phyloP scores from a whole-genome alignment of 2,888 invertebrate species.

The Mystacides longicornis region DNA sequence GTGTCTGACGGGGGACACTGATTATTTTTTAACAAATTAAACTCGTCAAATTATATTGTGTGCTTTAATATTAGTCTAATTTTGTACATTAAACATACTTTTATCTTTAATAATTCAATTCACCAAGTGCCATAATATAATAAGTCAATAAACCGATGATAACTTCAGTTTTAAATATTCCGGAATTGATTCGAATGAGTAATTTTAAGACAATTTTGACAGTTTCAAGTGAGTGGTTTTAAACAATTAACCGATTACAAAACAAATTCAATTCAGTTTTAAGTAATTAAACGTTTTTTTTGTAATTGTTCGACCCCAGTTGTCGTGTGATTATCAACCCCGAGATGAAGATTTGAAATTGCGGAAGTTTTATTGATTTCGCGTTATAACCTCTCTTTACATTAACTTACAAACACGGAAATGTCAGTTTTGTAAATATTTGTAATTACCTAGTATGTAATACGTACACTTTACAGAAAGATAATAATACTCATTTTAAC shows the following conservation, averaged over 20 bases:
- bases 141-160: slow-evolving; percentile 16
- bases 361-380: slow-evolving; percentile 53
- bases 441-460: too few species aligned
- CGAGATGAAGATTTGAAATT: slow-evolving; percentile 36
- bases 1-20: slow-evolving; percentile 6
- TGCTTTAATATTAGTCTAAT: slow-evolving; percentile 9
- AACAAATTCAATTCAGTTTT: too few species aligned
- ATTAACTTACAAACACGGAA: neutral
- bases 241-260: too few species aligned
- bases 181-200: neutral
- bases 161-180: slow-evolving; percentile 1
- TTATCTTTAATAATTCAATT: slow-evolving; percentile 14
- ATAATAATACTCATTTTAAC: too few species aligned
- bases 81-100: slow-evolving; percentile 15
- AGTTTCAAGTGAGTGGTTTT: neutral
- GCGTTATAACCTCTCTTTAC: slow-evolving; percentile 35
- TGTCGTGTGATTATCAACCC: slow-evolving; percentile 8
- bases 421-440: neutral
- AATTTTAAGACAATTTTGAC: neutral
- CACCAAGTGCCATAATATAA: slow-evolving; percentile 23
- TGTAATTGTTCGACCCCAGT: slow-evolving; percentile 10
- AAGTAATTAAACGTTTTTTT: too few species aligned
- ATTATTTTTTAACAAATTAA: slow-evolving; percentile 3
- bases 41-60: slow-evolving; percentile 7
- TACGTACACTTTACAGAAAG: too few species aligned